These are phyloP conservation scores for Morone chrysops DNA, from an alignment of 2,113 vertebrate genomes.

Conservation along the genomic window DNA sequence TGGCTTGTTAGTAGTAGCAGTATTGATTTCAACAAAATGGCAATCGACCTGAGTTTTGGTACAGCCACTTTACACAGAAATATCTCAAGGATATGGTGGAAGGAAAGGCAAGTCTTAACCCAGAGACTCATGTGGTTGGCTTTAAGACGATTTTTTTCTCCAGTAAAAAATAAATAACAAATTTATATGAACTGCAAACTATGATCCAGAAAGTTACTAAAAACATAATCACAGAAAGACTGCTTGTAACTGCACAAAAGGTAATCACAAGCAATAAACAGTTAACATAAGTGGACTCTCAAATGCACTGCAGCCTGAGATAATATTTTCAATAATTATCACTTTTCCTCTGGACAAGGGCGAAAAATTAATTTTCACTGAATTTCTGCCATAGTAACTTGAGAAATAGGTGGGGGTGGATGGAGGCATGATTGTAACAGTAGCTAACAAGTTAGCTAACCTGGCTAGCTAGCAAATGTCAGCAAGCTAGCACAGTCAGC, in stretches of 20 bases:
- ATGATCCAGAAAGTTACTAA: not conserved
- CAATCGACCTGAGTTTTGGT: not conserved
- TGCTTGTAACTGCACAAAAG: not conserved
- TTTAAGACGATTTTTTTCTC: not conserved
- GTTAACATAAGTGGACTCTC: not conserved
- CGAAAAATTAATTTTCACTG: conserved; percentile 1
- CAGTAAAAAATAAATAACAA: not conserved
- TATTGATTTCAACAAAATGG: not conserved
- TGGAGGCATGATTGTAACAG: conserved; percentile 27
- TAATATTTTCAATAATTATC: not conserved
- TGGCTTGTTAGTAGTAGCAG: not conserved
- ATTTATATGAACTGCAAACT: not conserved
- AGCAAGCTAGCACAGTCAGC: conserved; percentile 1
- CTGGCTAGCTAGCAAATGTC: not conserved
- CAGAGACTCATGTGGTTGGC: not conserved
- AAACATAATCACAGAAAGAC: not conserved
- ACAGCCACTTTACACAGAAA: conserved; percentile 2
- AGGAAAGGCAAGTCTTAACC: not conserved
- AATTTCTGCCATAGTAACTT: conserved; percentile 26
- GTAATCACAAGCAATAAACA: not conserved
- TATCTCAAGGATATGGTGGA: not conserved
- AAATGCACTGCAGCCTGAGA: not conserved
- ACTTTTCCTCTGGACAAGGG: not conserved
- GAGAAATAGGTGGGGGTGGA: not conserved
- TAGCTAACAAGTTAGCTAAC: not conserved